These are phyloP conservation scores for Tortrix viridana DNA, from an alignment of 2,888 invertebrate species.

Conservation along the genomic window DNA sequence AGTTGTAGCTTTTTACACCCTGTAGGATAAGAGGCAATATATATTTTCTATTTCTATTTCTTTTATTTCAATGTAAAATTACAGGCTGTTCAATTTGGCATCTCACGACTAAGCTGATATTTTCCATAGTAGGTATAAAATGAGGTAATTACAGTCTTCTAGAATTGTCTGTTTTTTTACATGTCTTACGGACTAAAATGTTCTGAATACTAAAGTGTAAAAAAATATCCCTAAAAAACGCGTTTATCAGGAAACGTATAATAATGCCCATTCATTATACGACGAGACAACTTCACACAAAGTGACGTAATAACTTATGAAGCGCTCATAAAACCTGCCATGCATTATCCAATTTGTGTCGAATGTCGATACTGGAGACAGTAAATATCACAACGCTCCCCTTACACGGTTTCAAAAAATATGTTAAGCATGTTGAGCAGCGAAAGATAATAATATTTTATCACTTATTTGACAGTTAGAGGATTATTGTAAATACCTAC, in stretches of 20 bases:
- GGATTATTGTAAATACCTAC: too few relatives aligned
- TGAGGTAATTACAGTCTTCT: too few relatives aligned
- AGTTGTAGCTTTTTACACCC: too few relatives aligned
- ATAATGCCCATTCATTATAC: constrained; percentile 6
- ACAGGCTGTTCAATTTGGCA: too few relatives aligned
- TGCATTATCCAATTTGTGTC: constrained; percentile 58
- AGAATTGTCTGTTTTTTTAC: too few relatives aligned
- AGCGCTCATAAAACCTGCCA: constrained; percentile 44
- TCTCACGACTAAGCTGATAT: too few relatives aligned
- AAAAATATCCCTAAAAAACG: neutral
- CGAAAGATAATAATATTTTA: constrained; percentile 30
- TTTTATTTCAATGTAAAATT: too few relatives aligned
- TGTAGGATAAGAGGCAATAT: too few relatives aligned
- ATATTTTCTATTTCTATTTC: too few relatives aligned
- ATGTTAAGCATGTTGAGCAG: constrained; percentile 38
- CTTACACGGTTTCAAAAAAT: constrained; percentile 46
- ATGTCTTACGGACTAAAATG: too few relatives aligned
- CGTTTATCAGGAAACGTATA: too few relatives aligned
- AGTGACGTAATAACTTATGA: constrained; percentile 20
- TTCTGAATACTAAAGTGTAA: neutral
- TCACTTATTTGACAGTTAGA: neutral
- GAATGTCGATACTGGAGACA: constrained; percentile 52
- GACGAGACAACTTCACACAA: constrained; percentile 5
- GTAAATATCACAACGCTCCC: constrained; percentile 53
- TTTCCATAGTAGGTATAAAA: too few relatives aligned